Base-by-base conservation (phyloP, 2,113 vertebrate genomes). In the Lampris incognitus region DNA sequence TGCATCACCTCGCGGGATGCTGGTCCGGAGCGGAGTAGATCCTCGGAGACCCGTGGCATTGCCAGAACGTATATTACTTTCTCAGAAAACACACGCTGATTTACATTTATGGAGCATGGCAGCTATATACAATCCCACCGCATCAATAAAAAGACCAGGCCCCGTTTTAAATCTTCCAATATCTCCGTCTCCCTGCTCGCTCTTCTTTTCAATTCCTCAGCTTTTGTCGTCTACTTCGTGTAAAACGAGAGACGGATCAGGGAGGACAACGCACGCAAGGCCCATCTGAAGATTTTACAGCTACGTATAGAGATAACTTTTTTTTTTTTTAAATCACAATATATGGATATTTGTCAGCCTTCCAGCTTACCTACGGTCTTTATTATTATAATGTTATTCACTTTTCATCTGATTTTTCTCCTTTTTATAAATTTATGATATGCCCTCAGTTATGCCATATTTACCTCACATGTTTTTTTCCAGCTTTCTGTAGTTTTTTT, bases 51-150 rank as follows among this genome's bases (percentile, higher is more conserved):
- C 81, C 52, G 10, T 73, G 81, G 88, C 83, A 56, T 72, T 76
- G 85, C 71, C 46, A 78, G 72, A 81, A 68, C 59, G 44, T 87
- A 80, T 78, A 84, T 85, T 92, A 78, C 79, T 57, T 74, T 83
- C 85, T 85, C 83, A 79, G 75, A 83, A 84, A 91, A 89, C 79
- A 66, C 81, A 56, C 63, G 76, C 74, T 91, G 86, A 92, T 92
- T 92, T 92, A 92, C 84, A 79, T 91, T 93, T 89, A 93, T 89
- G 84, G 88, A 83, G 64, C 79, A 74, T 87, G 82, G 80, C 78
- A 87, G 84, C 74, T 76, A 78, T 81, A 85, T 85, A 90, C 73
- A 81, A 78, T 86, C 89, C 88, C 89, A 78, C 63, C 67, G 82
- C 87, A 87, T 92, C 86, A 81, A 82, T 90, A 88, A 91, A 91